Evolutionary conservation across 2,888 invertebrate species (phyloP), one percentile per base, ranked within the genome.

Genomic region (Dascillus cervinus): DNA sequence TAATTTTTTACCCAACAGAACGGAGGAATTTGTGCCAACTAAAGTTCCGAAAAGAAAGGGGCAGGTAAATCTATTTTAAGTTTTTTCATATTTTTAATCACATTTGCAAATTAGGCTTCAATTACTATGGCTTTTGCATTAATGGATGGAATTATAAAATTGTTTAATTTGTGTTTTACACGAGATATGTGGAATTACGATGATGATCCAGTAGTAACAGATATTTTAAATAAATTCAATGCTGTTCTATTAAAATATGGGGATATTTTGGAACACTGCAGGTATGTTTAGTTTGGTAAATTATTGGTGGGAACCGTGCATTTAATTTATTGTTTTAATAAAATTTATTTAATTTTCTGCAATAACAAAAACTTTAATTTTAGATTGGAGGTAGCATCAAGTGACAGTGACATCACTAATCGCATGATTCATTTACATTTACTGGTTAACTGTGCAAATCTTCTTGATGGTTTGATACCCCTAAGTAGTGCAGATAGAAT

Each of bases 231-330:
- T 37, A 70, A 71, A 46, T 65, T 72, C 23, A 71, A 70, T 42
- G 69, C 71, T 58, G 58, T 67, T 4, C 68, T 79, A 57, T 62
- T 71, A n/a, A 58, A 72, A 41, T 54, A 76, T 37, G 79, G 77
- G 8, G 77, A 76, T 35, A 56, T 72, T 21, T 47, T 77, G 20
- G 65, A 64, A 37, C 71, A 72, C 54, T 73, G 70, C 47, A 68
- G 71, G 75, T 72, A 45, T 35, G 17, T 17, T 17, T 17, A 17
- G 8, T 17, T 6, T 6, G 4, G 4, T 17, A 17, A 17, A 17
- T 17, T 17, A 6, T 17, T 17, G 8, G 8, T 9, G 9, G 13
- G 3, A 10, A 23, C n/a, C n/a, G n/a, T n/a, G n/a, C n/a, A n/a
- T n/a, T n/a, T n/a, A n/a, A n/a, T n/a, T n/a, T n/a, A n/a, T 17